phyloP scores from a whole-genome alignment of 1,140 invertebrate species.

The Ips typographus region DNA sequence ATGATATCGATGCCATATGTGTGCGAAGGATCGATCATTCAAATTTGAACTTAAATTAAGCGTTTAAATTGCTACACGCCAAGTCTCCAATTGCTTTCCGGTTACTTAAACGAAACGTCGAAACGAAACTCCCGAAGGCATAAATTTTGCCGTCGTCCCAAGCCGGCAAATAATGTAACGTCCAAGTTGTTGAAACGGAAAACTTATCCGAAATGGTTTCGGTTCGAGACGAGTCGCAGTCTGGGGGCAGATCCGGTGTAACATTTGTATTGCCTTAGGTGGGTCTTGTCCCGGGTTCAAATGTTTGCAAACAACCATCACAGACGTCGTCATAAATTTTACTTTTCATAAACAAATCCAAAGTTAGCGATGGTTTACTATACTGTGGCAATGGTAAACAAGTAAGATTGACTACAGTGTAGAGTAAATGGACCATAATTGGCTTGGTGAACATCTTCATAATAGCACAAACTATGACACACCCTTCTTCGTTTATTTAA shows the following conservation, averaged over 20 bases:
- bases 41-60: no score
- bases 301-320: neutral
- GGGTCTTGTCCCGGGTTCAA: neutral
- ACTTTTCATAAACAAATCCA: no score
- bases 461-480: no score
- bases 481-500: no score
- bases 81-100: neutral
- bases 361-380: no score
- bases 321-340: no score
- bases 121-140: conserved; percentile 8
- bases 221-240: conserved; percentile 11
- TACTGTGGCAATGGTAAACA: no score
- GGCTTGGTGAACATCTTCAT: no score
- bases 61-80: neutral
- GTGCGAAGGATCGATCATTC: no score
- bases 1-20: no score
- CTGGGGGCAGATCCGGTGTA: conserved; percentile 5
- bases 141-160: conserved; percentile 3
- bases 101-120: conserved; percentile 2
- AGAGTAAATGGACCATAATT: no score
- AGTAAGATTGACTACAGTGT: no score
- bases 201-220: conserved; percentile 12
- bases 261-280: conserved; percentile 7
- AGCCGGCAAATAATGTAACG: conserved; percentile 11
- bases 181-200: conserved; percentile 15